Evolutionary conservation across 2,797 vertebrate genomes (phyloP).

Genomic region (Synanceia verrucosa): DNA sequence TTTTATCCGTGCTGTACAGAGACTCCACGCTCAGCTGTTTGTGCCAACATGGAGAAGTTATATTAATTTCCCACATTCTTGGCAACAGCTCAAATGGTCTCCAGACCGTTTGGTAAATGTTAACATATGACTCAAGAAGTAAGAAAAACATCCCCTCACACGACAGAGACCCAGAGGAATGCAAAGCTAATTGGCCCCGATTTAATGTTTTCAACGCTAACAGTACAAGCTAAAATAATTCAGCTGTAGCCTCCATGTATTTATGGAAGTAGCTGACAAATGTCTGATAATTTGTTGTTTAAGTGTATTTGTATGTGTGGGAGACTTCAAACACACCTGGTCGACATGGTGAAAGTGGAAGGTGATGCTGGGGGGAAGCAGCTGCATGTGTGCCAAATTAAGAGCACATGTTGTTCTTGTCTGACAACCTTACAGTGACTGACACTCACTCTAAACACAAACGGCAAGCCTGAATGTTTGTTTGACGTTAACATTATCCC

Average conservation of each 20-base stretch:
- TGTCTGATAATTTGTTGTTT: conserved; percentile 5
- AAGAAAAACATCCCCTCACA: conserved; percentile 45
- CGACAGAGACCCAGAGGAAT: conserved; percentile 55
- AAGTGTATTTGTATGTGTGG: conserved; percentile 26
- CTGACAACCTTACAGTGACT: conserved; percentile 32
- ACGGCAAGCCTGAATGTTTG: conserved; percentile 8
- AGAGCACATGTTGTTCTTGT: conserved; percentile 49
- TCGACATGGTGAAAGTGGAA: conserved; percentile 25
- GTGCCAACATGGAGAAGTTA: neutral
- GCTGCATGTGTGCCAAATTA: conserved; percentile 51
- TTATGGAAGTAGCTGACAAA: conserved; percentile 3
- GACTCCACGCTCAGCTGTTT: neutral
- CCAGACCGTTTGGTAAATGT: conserved; percentile 62
- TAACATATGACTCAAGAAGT: conserved; percentile 64
- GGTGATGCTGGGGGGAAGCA: conserved; percentile 3
- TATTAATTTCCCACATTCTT: conserved; percentile 28
- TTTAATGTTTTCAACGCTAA: conserved; percentile 32
- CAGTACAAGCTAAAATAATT: conserved; percentile 5
- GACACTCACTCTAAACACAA: conserved; percentile 25
- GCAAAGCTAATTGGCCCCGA: conserved; percentile 44
- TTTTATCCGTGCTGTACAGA: neutral
- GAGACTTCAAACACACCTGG: conserved; percentile 33
- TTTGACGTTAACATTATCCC: conserved; percentile 35
- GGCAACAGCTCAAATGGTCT: conserved; percentile 30
- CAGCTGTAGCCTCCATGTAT: neutral